These are phyloP conservation scores for Peromyscus maniculatus DNA, from an alignment of 2,113 vertebrate species.

Conservation along the genomic window DNA sequence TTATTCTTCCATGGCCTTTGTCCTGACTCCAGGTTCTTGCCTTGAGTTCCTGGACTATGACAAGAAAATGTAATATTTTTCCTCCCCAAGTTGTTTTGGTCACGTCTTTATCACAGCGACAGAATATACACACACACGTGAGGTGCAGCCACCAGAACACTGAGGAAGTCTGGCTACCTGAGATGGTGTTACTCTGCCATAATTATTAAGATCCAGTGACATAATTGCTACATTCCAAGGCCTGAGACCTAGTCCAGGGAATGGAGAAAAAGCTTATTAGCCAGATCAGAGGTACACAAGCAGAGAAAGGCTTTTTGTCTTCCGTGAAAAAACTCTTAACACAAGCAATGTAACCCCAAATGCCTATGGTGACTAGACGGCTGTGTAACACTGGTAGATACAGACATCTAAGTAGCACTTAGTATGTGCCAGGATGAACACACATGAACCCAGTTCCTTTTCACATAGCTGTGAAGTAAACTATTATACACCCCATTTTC, in stretches of 20 bases:
- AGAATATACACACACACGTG: not conserved
- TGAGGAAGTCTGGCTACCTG: not conserved
- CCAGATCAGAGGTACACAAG: not conserved
- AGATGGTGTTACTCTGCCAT: not conserved
- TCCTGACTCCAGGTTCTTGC: not conserved
- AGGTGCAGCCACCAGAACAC: not conserved
- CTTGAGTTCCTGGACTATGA: not conserved
- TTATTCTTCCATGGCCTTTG: not conserved
- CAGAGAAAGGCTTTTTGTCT: conserved; percentile 29
- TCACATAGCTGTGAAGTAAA: not conserved
- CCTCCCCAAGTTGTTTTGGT: not conserved
- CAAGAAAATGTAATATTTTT: not conserved
- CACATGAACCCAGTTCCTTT: not conserved
- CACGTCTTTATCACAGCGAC: not conserved
- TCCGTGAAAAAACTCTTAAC: not conserved
- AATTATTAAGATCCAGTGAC: not conserved
- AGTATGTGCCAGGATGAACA: not conserved
- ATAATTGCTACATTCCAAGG: not conserved
- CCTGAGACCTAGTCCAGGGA: not conserved
- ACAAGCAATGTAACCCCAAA: conserved; percentile 3
- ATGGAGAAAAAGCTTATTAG: not conserved
- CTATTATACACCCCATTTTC: not conserved
- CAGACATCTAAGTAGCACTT: not conserved
- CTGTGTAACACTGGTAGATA: not conserved
- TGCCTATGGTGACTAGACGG: not conserved